Evolutionary conservation across 1,140 invertebrate genomes (phyloP), one percentile per base, ranked within the genome.

Genomic region (Atta texana): DNA sequence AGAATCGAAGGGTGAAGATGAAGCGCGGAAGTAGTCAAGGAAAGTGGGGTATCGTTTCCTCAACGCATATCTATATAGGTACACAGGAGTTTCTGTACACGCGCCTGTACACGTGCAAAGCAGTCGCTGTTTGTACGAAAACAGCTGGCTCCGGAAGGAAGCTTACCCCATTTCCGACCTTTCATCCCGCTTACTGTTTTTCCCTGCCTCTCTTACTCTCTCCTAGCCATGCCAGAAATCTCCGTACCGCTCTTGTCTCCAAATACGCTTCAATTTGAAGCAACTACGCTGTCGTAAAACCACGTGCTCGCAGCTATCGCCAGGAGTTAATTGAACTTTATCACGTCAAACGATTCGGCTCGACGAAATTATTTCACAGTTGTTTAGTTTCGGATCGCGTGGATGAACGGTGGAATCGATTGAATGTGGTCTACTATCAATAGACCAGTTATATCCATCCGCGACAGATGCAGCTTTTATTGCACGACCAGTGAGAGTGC

Each of bases 1-100:
- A 88, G 91, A 92, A 92, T 91, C 90, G 91, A 92, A 91, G 89
- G 91, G 90, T 91, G 91, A 91, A 91, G 87, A 88, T 89, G 90
- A 91, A 92, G 87, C 84, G 85, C 39, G 76, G 75, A 85, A 90
- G 71, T 72, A 86, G 87, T 78, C 86, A 80, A 57, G 86, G 82
- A 81, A 86, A 88, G 86, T 85, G 77, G 75, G 55, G 68, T 84
- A 88, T 76, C 77, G 80, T 91, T 87, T 78, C 64, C 68, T 59
- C 57, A 57, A 87, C 77, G 68, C 85, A 82, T 82, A 88, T 82
- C 61, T 87, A 57, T 84, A 64, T 66, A 34, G 31, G 5, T 34
- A 57, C 34, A 69, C 28, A 16, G 12, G 7, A 24, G 18, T 39
- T 57, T 49, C 21, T 51, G 55, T 39, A 57, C 28, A 66, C 57